These are phyloP conservation scores for Pedicia rivosa DNA, from an alignment of 2,888 invertebrate genomes.

Conservation along the genomic window DNA sequence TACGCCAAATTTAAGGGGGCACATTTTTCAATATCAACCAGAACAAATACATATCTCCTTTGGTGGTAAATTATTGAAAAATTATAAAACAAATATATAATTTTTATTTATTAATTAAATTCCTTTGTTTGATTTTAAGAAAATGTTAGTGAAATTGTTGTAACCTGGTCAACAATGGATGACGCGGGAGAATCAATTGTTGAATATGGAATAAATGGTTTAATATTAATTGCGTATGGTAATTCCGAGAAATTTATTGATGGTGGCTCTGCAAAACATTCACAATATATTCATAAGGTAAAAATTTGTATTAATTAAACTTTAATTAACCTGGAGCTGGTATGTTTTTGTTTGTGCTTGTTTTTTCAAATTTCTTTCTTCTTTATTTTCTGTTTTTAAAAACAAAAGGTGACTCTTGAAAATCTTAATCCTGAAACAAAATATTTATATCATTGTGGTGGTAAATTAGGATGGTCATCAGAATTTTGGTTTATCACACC, in stretches of 20 bases:
- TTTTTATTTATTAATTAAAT: background rate
- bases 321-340: background rate
- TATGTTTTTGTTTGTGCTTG: background rate
- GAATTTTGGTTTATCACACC: conserved; percentile 60
- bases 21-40: conserved; percentile 37
- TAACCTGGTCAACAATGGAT: conserved; percentile 71
- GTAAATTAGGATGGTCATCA: conserved; percentile 65
- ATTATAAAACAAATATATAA: background rate
- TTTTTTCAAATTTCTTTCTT: too few species aligned
- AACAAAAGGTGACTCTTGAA: conserved; percentile 34
- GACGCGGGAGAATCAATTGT: conserved; percentile 49
- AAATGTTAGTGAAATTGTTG: conserved; percentile 48
- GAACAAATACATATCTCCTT: conserved; percentile 51
- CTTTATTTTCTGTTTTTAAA: too few species aligned
- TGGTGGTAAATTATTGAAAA: conserved; percentile 33
- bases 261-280: conserved; percentile 45
- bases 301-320: too few species aligned
- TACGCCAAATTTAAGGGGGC: too few species aligned
- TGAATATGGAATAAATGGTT: conserved; percentile 52
- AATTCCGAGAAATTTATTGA: conserved; percentile 49
- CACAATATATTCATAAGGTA: conserved; percentile 69
- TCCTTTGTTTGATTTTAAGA: conserved; percentile 22
- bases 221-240: conserved; percentile 39
- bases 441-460: conserved; percentile 73
- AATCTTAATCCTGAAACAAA: conserved; percentile 42